A percentile compares a stretch with the other conserved stretches of the same genome.
These are phyloP conservation scores for Hylaea fasciaria DNA, from an alignment of 2,888 invertebrate species.

Conservation along the genomic window DNA sequence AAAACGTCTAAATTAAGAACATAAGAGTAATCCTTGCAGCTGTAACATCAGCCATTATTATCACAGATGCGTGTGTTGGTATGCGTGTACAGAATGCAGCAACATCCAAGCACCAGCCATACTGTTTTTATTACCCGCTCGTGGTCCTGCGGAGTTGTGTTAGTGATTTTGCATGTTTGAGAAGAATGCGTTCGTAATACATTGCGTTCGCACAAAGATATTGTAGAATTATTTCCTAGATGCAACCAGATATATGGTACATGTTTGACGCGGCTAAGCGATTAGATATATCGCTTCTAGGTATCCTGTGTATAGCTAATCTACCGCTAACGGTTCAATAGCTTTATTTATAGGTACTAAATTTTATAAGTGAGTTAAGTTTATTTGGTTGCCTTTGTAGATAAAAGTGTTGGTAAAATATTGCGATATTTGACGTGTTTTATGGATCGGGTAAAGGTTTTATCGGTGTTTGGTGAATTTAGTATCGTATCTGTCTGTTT, in stretches of 20 bases:
- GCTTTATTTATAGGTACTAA: constrained; percentile 75
- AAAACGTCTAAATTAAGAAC: no score
- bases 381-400: constrained; percentile 64
- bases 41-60: neutral
- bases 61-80: neutral
- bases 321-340: constrained; percentile 68
- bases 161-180: constrained; percentile 81
- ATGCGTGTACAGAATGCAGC: neutral
- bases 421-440: constrained; percentile 41
- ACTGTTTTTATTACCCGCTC: constrained; percentile 50
- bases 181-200: constrained; percentile 82
- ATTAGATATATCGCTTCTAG: constrained; percentile 56
- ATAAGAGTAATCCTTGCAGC: neutral
- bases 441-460: constrained; percentile 33
- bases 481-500: neutral
- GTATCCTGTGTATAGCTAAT: constrained; percentile 54
- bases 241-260: constrained; percentile 54
- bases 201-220: constrained; percentile 78
- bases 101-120: constrained; percentile 3
- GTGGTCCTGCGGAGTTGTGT: constrained; percentile 63
- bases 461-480: constrained; percentile 36
- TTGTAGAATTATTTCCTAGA: constrained; percentile 84
- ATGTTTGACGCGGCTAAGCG: constrained; percentile 50
- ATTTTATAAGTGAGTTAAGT: constrained; percentile 71
- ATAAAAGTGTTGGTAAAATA: constrained; percentile 45